Percentiles rank a stretch among this genome's conserved stretches.
Conservation (phyloP, 2,113 vertebrate genomes). For the Numenius arquata region DNA sequence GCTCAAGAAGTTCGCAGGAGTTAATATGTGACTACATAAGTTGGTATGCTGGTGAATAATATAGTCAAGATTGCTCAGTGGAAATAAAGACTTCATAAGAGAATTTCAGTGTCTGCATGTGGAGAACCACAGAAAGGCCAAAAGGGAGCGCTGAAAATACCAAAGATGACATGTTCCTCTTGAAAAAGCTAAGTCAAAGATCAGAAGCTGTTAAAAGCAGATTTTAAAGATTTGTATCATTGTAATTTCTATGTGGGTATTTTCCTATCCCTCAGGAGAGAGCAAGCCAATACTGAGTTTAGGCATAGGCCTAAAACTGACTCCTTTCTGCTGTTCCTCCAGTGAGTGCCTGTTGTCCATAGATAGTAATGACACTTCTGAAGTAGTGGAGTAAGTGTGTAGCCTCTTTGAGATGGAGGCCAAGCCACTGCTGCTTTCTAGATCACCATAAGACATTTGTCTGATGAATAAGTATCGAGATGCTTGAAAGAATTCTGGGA, state of each 20-base stretch:
- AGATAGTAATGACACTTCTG: background rate
- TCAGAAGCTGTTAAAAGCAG: background rate
- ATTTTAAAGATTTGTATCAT: background rate
- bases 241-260: background rate
- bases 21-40: constrained; percentile 19
- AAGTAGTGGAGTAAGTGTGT: background rate
- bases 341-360: background rate
- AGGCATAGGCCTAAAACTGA: background rate
- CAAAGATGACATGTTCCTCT: background rate
- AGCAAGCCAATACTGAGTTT: background rate
- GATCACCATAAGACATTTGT: background rate
- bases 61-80: background rate
- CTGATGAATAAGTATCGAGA: background rate
- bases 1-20: background rate
- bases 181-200: background rate
- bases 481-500: background rate
- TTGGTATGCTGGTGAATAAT: constrained; percentile 57
- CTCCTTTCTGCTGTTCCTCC: background rate
- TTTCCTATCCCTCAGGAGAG: background rate
- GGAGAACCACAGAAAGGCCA: constrained; percentile 49
- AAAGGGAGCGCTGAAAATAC: constrained; percentile 1
- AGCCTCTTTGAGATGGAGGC: background rate
- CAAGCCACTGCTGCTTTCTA: background rate
- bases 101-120: background rate
- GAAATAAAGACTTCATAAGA: constrained; percentile 48